Base-by-base conservation (phyloP, 2,113 vertebrate genomes). In the Rhinoptilus africanus region DNA sequence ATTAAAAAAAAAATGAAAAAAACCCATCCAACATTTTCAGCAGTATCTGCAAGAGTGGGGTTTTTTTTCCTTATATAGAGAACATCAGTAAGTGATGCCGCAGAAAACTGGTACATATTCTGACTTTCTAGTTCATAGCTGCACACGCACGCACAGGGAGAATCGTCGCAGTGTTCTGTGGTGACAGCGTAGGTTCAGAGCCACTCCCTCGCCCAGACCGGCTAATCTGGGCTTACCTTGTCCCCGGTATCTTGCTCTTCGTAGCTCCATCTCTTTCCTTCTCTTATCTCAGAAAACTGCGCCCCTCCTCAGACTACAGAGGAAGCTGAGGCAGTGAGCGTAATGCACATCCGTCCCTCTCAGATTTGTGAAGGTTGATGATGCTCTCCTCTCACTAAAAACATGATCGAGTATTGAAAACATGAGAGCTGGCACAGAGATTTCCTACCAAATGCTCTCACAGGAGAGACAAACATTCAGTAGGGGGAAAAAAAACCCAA, bases 151-250 rank as follows among this genome's bases (percentile, higher is more conserved):
- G 12, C 15, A 35, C 7, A 71, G 35, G 21, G 18, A 92, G 23
- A 71, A 86, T 53, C 8, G 9, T 16, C 12, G 14, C 4, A 26
- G 27, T 13, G 23, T 43, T 88, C 3, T 12, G 28, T 12, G 72
- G 57, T 7, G 13, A 28, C 0, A 50, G 12, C 0, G 0, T 0
- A 41, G 34, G 12, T 37, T 12, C 69, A 50, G 45, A 82, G 53
- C n/a, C 32, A 64, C 19, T 51, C 53, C 43, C 20, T n/a, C 43
- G 43, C 59, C 34, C 67, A 60, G 19, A 19, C 14, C 47, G 39
- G n/a, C 34, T 24, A 28, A 47, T 20, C 32, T 87, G 47, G 12
- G n/a, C 6, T 20, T 66, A 14, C 54, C 9, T 32, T n/a, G 7
- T 11, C 28, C 32, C 68, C 2, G 0, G 16, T 16, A 84, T 57